Percentiles rank a stretch among this genome's conserved stretches.
phyloP scores from a whole-genome alignment of 2,113 vertebrate species.

The Loxodonta africana region DNA sequence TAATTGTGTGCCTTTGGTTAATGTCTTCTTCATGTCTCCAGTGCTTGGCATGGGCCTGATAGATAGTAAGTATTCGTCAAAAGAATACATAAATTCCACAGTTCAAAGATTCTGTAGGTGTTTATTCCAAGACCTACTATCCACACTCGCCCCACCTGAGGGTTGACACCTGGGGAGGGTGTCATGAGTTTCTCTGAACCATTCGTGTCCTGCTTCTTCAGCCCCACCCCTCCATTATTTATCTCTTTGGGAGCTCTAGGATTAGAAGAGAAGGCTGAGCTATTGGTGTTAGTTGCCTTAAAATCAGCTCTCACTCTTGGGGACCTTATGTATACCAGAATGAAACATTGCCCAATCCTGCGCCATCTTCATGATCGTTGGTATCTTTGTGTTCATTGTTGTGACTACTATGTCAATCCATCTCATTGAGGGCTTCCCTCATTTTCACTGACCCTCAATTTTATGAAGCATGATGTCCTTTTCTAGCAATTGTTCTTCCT shows the following conservation, averaged over 20 bases:
- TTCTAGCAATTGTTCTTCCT: not conserved
- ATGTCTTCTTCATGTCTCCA: not conserved
- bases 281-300: not conserved
- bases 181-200: not conserved
- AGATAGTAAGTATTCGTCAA: conserved; percentile 20
- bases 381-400: not conserved
- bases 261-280: not conserved
- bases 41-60: not conserved
- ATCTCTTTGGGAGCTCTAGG: not conserved
- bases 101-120: not conserved
- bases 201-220: not conserved
- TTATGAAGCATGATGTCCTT: not conserved
- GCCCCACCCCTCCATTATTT: not conserved
- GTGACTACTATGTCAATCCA: too few species aligned
- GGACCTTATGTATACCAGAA: not conserved
- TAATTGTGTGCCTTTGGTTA: conserved; percentile 4
- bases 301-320: not conserved
- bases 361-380: too few species aligned
- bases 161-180: not conserved
- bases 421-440: not conserved
- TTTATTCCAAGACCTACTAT: not conserved
- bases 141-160: not conserved
- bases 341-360: too few species aligned
- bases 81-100: not conserved
- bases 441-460: not conserved